Percentiles rank a stretch among this genome's conserved stretches.
These are phyloP conservation scores for Parus major DNA, from an alignment of 2,113 vertebrate genomes.

Conservation along the genomic window DNA sequence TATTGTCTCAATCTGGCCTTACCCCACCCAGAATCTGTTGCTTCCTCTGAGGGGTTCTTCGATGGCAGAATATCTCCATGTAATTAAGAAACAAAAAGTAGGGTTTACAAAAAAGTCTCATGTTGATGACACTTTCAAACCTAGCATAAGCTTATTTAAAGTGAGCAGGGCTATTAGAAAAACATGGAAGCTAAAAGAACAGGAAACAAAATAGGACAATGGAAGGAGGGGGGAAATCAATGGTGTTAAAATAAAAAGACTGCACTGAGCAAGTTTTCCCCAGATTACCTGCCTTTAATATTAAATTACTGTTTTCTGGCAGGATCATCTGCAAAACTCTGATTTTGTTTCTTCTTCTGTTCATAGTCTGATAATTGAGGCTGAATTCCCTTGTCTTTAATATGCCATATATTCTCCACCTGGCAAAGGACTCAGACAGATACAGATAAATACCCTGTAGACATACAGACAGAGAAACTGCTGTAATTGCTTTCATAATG, in stretches of 20 bases:
- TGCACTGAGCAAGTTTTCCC: slow-evolving; percentile 43
- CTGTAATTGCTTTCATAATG: slow-evolving; percentile 88
- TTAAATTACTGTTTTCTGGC: slow-evolving; percentile 71
- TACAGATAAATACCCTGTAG: slow-evolving; percentile 83
- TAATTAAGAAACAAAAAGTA: slow-evolving; percentile 41
- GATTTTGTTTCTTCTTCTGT: slow-evolving; percentile 73
- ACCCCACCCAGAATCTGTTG: neutral
- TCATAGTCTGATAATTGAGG: slow-evolving; percentile 75
- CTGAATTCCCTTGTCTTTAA: slow-evolving; percentile 80
- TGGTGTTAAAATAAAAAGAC: slow-evolving; percentile 55
- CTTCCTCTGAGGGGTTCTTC: neutral
- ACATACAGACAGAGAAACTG: slow-evolving; percentile 82
- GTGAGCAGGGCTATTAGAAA: neutral
- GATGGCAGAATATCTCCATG: neutral
- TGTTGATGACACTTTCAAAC: neutral
- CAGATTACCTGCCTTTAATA: slow-evolving; percentile 58
- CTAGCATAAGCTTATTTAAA: neutral
- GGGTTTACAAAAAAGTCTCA: neutral
- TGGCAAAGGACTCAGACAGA: slow-evolving; percentile 81
- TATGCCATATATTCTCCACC: slow-evolving; percentile 80
- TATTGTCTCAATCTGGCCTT: neutral
- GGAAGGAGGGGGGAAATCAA: neutral
- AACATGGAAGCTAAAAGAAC: neutral
- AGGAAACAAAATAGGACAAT: slow-evolving; percentile 33
- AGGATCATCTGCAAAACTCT: slow-evolving; percentile 70